Evolutionary conservation across 2,888 invertebrate species (phyloP), one percentile per base, ranked within the genome.

Genomic region (Bembecia ichneumoniformis): DNA sequence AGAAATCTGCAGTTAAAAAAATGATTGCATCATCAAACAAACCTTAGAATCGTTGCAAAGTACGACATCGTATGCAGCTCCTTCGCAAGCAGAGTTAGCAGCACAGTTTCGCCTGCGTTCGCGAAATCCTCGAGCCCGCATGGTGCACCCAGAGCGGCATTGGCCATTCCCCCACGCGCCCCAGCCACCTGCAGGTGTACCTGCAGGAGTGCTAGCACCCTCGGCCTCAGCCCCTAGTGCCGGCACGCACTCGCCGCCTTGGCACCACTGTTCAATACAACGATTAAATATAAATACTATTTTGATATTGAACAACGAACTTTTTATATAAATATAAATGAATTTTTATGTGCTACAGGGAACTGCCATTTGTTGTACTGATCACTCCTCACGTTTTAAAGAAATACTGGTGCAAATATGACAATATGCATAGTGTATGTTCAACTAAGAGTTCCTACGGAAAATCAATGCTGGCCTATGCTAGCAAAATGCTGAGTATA

Each of bases 71-170:
- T 90, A 90, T 3, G 89, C 86, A 1, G 88, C 70, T 3, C 93
- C 93, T 47, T 90, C 88, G 60, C 93, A 93, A 48, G 77, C 77
- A 45, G 88, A 86, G 0, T 89, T 86, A 48, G 84, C 84, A 48
- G 87, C 75, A 59, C 93, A 93, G 9, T 66, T 68, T 51, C 93
- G 83, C 11, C 89, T 79, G 3, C 89, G 88, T 53, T 83, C 82
- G 49, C 88, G 84, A 52, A 83, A 89, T 4, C 94, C 94, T 58
- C 84, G 88, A 0, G 92, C 89, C 51, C 89, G 88, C 51, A 77
- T 63, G 9, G 93, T 86, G 66, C 94, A 94, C 11, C 92, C 92
- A 1, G 93, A 93, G 17, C 74, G 86, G 63, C 94, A 94, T 16
- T 68, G 64, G 4, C 89, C 88, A 45, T 81, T 77, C 43, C 76